A percentile compares a stretch with the other conserved stretches of the same genome.
phyloP scores from a whole-genome alignment of 2,797 vertebrate genomes.

The Brachyrhaphis roseni region DNA sequence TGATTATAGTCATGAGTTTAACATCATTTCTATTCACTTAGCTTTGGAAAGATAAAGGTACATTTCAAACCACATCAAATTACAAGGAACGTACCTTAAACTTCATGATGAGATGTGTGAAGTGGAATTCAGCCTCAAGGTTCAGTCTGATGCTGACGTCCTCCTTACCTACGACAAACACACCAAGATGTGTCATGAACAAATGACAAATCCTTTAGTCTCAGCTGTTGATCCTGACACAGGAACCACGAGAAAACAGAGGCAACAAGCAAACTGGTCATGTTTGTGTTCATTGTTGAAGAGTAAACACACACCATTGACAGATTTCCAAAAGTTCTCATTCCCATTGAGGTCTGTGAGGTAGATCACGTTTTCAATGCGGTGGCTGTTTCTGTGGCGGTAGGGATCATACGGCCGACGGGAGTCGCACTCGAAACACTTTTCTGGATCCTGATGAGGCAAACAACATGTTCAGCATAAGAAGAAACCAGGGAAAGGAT shows the following conservation, averaged over 20 bases:
- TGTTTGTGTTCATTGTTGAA: neutral
- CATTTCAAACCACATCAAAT: neutral
- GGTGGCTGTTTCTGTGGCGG: conserved; percentile 79
- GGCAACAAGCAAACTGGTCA: neutral
- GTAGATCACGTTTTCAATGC: conserved; percentile 87
- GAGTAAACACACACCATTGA: conserved; percentile 78
- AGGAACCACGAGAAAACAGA: neutral
- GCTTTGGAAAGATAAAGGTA: neutral
- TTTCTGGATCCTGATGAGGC: conserved; percentile 81
- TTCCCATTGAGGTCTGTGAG: conserved; percentile 67
- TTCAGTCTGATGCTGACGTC: conserved; percentile 86
- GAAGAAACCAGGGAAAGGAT: neutral
- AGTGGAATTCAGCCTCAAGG: conserved; percentile 89
- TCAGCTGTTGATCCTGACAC: neutral
- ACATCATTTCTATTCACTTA: neutral
- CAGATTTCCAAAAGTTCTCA: conserved; percentile 90
- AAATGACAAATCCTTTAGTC: neutral
- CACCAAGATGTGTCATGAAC: neutral
- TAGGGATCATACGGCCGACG: conserved; percentile 56
- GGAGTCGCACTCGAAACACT: conserved; percentile 89
- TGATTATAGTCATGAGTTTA: neutral
- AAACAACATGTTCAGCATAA: neutral
- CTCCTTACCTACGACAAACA: conserved; percentile 80
- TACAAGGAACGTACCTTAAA: conserved; percentile 83
- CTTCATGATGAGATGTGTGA: conserved; percentile 91